phyloP scores from a whole-genome alignment of 1,140 invertebrate species.

The Epicauta chinensis region DNA sequence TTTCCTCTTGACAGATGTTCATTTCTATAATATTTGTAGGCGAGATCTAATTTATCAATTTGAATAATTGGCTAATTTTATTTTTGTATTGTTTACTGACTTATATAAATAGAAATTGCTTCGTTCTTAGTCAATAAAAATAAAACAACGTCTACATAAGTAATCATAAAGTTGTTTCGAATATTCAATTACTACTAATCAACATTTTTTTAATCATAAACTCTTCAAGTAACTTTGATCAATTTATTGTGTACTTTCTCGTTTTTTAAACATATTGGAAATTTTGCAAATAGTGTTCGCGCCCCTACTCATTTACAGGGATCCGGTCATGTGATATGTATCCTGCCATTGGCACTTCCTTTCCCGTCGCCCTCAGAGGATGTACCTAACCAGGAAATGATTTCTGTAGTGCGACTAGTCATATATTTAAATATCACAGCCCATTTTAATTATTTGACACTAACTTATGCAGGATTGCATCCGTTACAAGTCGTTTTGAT shows the following conservation, averaged over 20 bases:
- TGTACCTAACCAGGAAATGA: slow-evolving; percentile 37
- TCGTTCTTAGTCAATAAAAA: not conserved
- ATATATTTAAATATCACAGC: slow-evolving; percentile 18
- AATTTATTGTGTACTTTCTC: too few species aligned
- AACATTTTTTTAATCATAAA: not conserved
- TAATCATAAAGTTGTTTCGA: not conserved
- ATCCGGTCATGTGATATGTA: slow-evolving; percentile 38
- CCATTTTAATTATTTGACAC: slow-evolving; percentile 17
- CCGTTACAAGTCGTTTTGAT: not conserved
- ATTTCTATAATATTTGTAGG: slow-evolving; percentile 13
- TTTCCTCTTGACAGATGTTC: slow-evolving; percentile 2
- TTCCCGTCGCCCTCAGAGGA: slow-evolving; percentile 37
- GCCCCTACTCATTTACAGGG: slow-evolving; percentile 24
- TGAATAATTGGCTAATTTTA: slow-evolving; percentile 18
- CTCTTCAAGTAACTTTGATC: not conserved
- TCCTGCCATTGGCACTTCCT: slow-evolving; percentile 38
- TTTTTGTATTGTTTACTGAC: slow-evolving; percentile 13
- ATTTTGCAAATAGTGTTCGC: slow-evolving; percentile 12
- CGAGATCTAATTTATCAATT: slow-evolving; percentile 17
- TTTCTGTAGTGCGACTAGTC: slow-evolving; percentile 27
- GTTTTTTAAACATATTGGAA: slow-evolving; percentile 10
- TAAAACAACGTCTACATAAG: not conserved
- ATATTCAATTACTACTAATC: not conserved
- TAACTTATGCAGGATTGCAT: slow-evolving; percentile 14
- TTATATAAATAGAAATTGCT: slow-evolving; percentile 14